Conservation (phyloP, 2,113 vertebrate genomes). For the Plecturocebus donacophilus region DNA sequence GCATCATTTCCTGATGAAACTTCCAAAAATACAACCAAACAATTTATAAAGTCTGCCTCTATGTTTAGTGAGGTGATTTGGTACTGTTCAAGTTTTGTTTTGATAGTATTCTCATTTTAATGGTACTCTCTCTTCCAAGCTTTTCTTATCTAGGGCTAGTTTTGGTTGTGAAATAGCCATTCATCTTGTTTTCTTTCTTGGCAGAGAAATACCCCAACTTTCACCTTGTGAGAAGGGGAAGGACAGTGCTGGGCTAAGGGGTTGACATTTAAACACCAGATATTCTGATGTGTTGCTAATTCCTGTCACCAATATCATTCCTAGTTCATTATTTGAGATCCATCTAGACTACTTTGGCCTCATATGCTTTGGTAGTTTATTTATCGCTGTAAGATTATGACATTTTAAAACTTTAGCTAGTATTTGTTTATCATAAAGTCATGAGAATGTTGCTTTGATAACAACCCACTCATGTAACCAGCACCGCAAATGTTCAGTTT, state of each 20-base stretch:
- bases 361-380: slow-evolving; percentile 1
- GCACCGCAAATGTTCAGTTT: not conserved
- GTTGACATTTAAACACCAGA: not conserved
- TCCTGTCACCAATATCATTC: not conserved
- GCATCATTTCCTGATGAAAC: not conserved
- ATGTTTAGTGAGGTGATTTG: not conserved
- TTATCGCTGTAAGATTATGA: not conserved
- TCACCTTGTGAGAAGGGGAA: not conserved
- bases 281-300: not conserved
- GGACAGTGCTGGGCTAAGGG: not conserved
- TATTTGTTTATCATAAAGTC: not conserved
- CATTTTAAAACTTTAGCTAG: not conserved
- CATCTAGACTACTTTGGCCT: not conserved
- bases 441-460: not conserved
- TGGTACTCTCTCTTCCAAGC: not conserved
- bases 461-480: not conserved
- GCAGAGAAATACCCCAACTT: not conserved
- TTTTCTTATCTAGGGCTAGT: not conserved
- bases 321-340: slow-evolving; percentile 21
- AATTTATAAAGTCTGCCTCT: slow-evolving; percentile 40
- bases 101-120: not conserved
- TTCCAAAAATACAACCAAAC: slow-evolving; percentile 18
- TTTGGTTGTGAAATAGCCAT: not conserved
- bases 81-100: not conserved
- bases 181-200: slow-evolving; percentile 17